Base-by-base conservation (phyloP, 2,888 invertebrate species). In the Nemapogon koenigi region DNA sequence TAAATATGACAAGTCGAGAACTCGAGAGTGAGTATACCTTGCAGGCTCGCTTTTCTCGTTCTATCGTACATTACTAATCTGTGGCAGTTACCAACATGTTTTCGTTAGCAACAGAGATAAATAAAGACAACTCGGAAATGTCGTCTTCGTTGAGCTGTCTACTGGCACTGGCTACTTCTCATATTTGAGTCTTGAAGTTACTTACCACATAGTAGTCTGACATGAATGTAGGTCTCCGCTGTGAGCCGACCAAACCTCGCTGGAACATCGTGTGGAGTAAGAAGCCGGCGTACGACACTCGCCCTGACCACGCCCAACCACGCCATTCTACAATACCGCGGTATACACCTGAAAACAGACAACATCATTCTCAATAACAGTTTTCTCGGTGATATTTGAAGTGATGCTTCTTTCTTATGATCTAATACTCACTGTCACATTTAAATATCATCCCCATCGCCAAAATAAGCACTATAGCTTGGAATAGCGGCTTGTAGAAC, bases 201-300 rank as follows among this genome's bases (percentile, higher is more conserved):
- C 51, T 41, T 49, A 72, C 73, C 46, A 66, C 48, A 15, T 49
- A 51, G 38, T 62, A 72, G 40, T 65, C 67, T 0, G 53, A 48
- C 43, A 71, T 51, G 39, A 57, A 44, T 0, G 53, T 33, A 1
- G 55, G 54, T 1, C 39, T 35, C 1, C 43, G 39, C 43, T 57
- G 53, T 0, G 50, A 42, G 2, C 71, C 76, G 1, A 59, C 37
- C 2, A 65, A 46, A 0, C 50, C 58, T 0, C 71, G 47, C 45
- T 70, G 73, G 48, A 72, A 57, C 35, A 63, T 10, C 0, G 64
- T 59, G 54, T 76, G 76, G 4, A 70, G 42, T 2, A 76, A 52
- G 51, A 68, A 78, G 4, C 63, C 70, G 45, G 62, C 48, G 59
- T 73, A 76, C 0, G 73, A 58, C 16, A 62, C 61, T 1, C 72